Evolutionary conservation across 2,113 vertebrate genomes (phyloP), one percentile per base, ranked within the genome.

Genomic region (Micronycteris hirsuta): DNA sequence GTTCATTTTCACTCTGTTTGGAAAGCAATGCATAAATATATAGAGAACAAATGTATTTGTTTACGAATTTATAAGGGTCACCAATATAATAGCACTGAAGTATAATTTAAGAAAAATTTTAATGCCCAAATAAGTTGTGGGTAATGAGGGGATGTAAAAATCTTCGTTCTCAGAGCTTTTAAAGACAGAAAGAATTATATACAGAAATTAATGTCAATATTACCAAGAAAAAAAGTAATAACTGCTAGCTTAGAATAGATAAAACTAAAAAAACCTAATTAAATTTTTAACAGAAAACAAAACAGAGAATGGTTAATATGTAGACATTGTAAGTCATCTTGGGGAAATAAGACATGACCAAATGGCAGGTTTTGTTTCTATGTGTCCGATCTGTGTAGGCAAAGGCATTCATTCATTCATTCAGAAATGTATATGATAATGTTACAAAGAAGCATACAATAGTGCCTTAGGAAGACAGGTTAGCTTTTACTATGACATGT

Each of bases 21-120:
- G 96, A 84, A 98, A 97, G 98, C 96, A 98, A 98, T 97, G 76
- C 95, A 96, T 97, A 98, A 98, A 98, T 96, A 98, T 47, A 87
- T 0, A 94, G 92, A 98, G 98, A 98, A 98, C 94, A 98, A 98
- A 98, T 98, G 92, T 80, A 97, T 98, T 98, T 98, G 98, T 98
- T 98, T 98, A 98, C 97, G 95, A 97, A 97, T 95, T 97, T 94
- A 26, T 94, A 96, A 89, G 97, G 98, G 98, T 98, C 98, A 98
- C 97, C 96, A 97, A 76, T 1, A 92, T 70, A 97, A 97, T 85
- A 98, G 92, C 96, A 49, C 91, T 65, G 61, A 97, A 97, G 89
- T 90, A 94, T 97, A 97, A 98, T 98, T 98, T 97, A 98, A 98
- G 96, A 95, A 98, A 94, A 98, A 97, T 97, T 97, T 91, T 98